A percentile compares a stretch with the other conserved stretches of the same genome.
Evolutionary conservation across 1,140 invertebrate species (phyloP).

Genomic region (Trichonephila clavata): DNA sequence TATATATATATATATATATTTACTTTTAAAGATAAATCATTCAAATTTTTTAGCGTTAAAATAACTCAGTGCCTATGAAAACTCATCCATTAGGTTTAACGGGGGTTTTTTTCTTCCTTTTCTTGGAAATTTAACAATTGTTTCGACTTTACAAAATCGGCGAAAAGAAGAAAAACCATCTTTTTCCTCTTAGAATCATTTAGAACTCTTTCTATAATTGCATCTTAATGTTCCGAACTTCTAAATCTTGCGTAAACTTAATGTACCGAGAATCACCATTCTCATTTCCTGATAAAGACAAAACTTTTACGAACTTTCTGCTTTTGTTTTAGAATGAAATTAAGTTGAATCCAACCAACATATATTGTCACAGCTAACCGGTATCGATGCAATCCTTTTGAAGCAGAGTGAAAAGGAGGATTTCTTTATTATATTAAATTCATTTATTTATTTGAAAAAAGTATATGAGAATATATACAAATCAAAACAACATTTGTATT

Average conservation of each 20-base stretch:
- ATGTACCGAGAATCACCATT: conserved; percentile 9
- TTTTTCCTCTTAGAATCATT: background rate
- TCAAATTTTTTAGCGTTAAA: no score
- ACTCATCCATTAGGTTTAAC: no score
- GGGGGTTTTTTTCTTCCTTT: background rate
- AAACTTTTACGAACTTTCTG: background rate
- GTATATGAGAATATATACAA: no score
- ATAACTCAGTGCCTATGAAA: no score
- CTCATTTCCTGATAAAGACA: conserved; percentile 22
- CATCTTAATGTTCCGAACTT: conserved; percentile 17
- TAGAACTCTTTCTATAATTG: background rate
- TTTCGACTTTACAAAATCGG: background rate
- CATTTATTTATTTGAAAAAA: no score
- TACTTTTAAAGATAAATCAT: no score
- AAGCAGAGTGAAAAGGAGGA: no score
- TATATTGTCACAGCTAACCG: background rate
- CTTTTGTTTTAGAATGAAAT: conserved; percentile 6
- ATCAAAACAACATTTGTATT: no score
- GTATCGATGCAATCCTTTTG: background rate
- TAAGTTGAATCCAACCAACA: background rate
- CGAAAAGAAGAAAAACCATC: background rate
- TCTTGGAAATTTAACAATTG: background rate
- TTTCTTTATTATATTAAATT: no score
- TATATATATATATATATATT: no score
- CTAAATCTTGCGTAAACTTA: background rate